Conservation (phyloP, 2,797 vertebrate species). For the Loriculus beryllinus region DNA sequence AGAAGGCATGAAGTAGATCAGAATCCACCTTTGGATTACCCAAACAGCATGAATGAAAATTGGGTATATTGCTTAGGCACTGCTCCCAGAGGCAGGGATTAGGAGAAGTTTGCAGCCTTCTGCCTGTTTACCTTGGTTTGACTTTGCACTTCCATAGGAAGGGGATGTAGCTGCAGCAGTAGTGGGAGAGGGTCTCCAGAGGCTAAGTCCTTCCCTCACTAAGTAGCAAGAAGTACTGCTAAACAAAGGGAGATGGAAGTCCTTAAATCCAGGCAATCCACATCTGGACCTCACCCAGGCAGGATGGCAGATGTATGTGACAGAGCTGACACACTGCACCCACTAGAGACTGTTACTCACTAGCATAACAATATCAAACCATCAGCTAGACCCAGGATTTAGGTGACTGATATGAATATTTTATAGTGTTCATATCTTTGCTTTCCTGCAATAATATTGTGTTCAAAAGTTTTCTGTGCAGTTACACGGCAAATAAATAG, state of each 20-base stretch:
- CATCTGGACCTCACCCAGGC: background rate
- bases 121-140: background rate
- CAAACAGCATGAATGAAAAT: background rate
- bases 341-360: background rate
- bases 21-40: background rate
- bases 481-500: background rate
- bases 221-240: background rate
- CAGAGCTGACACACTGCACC: background rate
- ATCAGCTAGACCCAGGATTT: background rate
- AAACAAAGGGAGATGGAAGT: background rate
- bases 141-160: background rate
- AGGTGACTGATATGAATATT: background rate
- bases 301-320: background rate
- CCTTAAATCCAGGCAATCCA: background rate
- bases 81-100: background rate
- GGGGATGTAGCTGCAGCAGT: background rate
- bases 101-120: background rate
- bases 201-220: background rate
- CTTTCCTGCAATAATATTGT: background rate
- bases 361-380: background rate
- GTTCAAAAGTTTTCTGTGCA: background rate
- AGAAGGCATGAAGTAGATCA: background rate
- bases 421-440: background rate
- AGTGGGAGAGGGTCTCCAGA: background rate
- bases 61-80: background rate